Evolutionary conservation across 53 echinoderm and acorn worm genomes (phyloP), one percentile per base, ranked within the genome.

Genomic region (Henricia sp.): DNA sequence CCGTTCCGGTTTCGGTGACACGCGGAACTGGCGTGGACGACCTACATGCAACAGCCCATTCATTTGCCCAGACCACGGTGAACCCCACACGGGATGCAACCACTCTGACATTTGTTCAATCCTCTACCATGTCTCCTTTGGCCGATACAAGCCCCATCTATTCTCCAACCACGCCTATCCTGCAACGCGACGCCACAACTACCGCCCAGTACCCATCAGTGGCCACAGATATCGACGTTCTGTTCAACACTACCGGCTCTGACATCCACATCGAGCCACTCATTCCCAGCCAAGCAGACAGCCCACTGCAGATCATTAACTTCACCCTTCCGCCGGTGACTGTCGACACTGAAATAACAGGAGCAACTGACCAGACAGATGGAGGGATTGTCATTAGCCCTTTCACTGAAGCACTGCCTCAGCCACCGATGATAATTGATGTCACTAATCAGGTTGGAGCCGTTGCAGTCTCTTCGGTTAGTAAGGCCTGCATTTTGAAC

Each of bases 231-330:
- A 72, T 95, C 9, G 95, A 95, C 60, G 54, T 68, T 32, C 73
- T 95, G 38, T 77, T 95, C 53, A 80, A 73, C 42, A 91, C 86
- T 0, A 83, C 95, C 0, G 87, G 89, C 30, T 53, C 95, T 13
- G 88, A 90, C 36, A 59, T 93, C 43, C 91, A 93, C 54, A 83
- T 83, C 32, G 88, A 78, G 52, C 99, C 99, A 1, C 80, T 99
- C 71, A 77, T 95, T 37, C 99, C 99, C 11, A 37, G 42, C 28
- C 66, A 64, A 58, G 91, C 25, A 38, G 55, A 23, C 67, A 70
- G 73, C 26, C 91, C 57, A 24, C 84, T 69, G 38, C 83, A 76
- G 84, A 87, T 62, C 36, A 65, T 57, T 68, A 63, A 24, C 66
- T 65, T 71, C 39, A 55, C 65, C 56, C 83, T 57, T 23, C 67